Evolutionary conservation across 2,797 vertebrate species (phyloP).

Genomic region (Lacerta viridis): DNA sequence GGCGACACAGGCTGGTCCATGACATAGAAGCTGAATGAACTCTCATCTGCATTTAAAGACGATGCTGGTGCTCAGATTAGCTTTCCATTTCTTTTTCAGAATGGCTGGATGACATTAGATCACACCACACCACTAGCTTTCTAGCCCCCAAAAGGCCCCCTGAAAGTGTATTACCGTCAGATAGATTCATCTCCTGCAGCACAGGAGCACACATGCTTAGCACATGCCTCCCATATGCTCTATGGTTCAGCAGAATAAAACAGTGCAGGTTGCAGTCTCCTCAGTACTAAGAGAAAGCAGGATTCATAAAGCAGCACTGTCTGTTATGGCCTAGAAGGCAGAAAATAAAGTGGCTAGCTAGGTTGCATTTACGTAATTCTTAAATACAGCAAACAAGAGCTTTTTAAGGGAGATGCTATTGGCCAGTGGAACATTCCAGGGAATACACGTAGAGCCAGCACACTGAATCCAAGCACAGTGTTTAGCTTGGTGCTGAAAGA

Average conservation of each 20-base stretch:
- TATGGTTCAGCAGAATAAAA: background rate
- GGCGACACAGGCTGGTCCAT: background rate
- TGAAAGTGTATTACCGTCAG: background rate
- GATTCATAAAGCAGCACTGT: background rate
- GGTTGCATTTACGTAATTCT: constrained; percentile 28
- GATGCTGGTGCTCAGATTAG: background rate
- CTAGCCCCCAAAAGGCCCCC: background rate
- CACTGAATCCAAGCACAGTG: constrained; percentile 19
- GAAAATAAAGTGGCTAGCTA: constrained; percentile 4
- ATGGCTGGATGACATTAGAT: background rate
- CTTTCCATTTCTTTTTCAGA: constrained; percentile 25
- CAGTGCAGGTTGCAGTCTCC: rapidly evolving
- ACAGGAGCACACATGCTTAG: background rate
- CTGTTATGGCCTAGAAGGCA: background rate
- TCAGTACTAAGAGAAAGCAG: rapidly evolving
- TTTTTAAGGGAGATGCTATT: background rate
- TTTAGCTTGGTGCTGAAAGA: constrained; percentile 1
- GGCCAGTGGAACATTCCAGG: background rate
- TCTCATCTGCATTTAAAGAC: constrained; percentile 47
- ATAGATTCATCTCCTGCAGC: constrained; percentile 5
- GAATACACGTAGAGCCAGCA: constrained; percentile 3
- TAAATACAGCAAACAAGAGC: background rate
- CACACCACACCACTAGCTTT: background rate
- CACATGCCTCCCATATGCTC: constrained; percentile 30
- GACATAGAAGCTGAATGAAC: constrained; percentile 62